Evolutionary conservation across 2,888 invertebrate genomes (phyloP).

Genomic region (Fragum sueziense): DNA sequence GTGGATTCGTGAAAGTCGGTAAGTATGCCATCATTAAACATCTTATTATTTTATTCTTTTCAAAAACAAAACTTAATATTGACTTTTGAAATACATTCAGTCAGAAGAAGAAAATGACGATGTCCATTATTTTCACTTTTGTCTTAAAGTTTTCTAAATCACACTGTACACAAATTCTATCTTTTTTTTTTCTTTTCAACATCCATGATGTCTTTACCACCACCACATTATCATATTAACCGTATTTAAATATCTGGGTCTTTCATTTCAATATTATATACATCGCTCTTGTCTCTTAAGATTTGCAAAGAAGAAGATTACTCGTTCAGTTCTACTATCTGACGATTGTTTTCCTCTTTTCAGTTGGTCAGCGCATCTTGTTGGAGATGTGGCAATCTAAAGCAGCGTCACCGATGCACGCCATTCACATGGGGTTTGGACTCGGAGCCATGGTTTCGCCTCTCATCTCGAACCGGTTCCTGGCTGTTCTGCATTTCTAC

Average conservation of each 20-base stretch:
- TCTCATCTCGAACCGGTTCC: slow-evolving; percentile 63
- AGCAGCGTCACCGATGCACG: slow-evolving; percentile 66
- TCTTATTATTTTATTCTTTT: no score
- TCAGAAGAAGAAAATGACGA: neutral
- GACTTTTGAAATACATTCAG: no score
- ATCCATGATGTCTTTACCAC: neutral
- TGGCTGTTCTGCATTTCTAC: slow-evolving; percentile 51
- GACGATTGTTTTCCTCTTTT: no score
- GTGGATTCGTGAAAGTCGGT: slow-evolving; percentile 56
- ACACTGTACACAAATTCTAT: neutral
- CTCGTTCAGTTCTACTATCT: no score
- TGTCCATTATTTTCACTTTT: neutral
- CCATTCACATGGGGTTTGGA: slow-evolving; percentile 70
- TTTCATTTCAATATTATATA: neutral
- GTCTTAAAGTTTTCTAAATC: neutral
- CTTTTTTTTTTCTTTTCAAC: neutral
- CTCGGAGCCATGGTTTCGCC: slow-evolving; percentile 66
- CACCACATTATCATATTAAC: no score
- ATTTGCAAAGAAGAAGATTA: neutral
- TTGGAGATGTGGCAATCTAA: slow-evolving; percentile 66
- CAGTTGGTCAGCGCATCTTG: slow-evolving; percentile 66
- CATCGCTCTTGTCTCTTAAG: neutral
- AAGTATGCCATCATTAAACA: no score
- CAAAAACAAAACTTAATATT: no score
- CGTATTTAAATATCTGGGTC: no score